Percentiles rank a stretch among this genome's conserved stretches.
Evolutionary conservation across 2,113 vertebrate species (phyloP).

Genomic region (Hypocryptadius cinnamomeus): DNA sequence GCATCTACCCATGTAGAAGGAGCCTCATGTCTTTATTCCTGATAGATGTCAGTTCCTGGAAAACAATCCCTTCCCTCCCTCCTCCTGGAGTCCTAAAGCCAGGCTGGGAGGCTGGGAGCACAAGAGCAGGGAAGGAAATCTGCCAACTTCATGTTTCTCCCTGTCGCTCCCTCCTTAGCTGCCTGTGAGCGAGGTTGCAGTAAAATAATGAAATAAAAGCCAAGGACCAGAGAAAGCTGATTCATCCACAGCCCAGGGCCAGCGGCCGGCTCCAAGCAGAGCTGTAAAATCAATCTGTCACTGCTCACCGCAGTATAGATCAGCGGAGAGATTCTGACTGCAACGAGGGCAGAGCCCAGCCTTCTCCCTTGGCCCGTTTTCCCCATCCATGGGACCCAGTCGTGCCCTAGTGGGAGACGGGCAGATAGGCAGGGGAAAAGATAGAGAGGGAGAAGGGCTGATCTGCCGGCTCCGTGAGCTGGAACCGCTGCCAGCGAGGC

Average conservation of each 20-base stretch:
- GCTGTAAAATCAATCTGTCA: constrained; percentile 70
- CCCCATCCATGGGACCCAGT: background rate
- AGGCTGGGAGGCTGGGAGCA: constrained; percentile 5
- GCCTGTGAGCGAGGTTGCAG: constrained; percentile 44
- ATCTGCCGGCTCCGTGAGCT: fast-evolving
- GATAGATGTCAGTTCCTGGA: constrained; percentile 8
- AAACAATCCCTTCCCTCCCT: background rate
- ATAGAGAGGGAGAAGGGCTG: background rate
- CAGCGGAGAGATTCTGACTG: constrained; percentile 50
- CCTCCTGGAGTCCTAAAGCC: background rate
- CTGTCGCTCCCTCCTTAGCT: constrained; percentile 19
- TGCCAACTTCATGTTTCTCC: background rate
- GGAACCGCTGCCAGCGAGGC: background rate
- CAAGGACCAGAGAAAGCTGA: constrained; percentile 69
- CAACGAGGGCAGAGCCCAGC: constrained; percentile 28
- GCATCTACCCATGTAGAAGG: background rate
- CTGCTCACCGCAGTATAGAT: constrained; percentile 65
- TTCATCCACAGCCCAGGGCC: constrained; percentile 67
- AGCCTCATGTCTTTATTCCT: background rate
- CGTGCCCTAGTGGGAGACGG: background rate
- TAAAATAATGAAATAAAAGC: constrained; percentile 66
- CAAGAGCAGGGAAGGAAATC: background rate
- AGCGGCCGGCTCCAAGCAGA: constrained; percentile 59
- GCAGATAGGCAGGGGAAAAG: background rate
- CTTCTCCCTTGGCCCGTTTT: background rate